Evolutionary conservation across 2,113 vertebrate species (phyloP).

Genomic region (Pycnonotus jocosus): DNA sequence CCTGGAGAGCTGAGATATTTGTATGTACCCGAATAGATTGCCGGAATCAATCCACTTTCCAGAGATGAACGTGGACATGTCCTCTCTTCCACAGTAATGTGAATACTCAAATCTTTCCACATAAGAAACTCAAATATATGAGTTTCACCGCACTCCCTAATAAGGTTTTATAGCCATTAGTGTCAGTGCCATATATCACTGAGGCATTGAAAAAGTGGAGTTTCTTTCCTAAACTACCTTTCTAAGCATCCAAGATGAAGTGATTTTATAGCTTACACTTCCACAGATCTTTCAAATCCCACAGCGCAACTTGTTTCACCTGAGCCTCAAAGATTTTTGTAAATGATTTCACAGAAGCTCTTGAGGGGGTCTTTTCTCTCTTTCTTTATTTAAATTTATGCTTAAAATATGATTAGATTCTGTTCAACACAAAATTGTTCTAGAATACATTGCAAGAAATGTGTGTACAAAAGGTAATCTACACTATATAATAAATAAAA

Average conservation of each 20-base stretch:
- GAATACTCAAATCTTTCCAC: constrained; percentile 60
- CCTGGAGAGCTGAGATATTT: constrained; percentile 23
- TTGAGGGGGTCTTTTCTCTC: constrained; percentile 50
- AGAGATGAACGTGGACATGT: constrained; percentile 44
- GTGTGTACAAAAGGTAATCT: constrained; percentile 40
- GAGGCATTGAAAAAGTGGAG: constrained; percentile 62
- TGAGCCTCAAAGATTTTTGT: constrained; percentile 54
- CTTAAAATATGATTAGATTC: constrained; percentile 41
- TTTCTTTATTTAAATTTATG: constrained; percentile 54
- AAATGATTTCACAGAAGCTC: constrained; percentile 56
- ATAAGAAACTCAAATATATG: constrained; percentile 66
- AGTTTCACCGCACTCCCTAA: constrained; percentile 62
- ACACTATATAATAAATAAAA: constrained; percentile 57
- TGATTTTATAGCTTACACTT: constrained; percentile 65
- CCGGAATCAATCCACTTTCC: constrained; percentile 57
- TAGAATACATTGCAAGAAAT: constrained; percentile 12
- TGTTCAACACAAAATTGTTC: constrained; percentile 18
- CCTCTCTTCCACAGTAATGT: constrained; percentile 49
- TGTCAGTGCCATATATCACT: constrained; percentile 63
- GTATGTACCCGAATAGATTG: constrained; percentile 44
- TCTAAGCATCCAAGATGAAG: constrained; percentile 67
- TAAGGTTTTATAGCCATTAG: constrained; percentile 64
- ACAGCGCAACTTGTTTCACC: constrained; percentile 47
- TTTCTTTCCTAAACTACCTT: constrained; percentile 65
- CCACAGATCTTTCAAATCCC: constrained; percentile 62